Base-by-base conservation (phyloP, 1,140 invertebrate genomes). In the Diorhabda elongata region DNA sequence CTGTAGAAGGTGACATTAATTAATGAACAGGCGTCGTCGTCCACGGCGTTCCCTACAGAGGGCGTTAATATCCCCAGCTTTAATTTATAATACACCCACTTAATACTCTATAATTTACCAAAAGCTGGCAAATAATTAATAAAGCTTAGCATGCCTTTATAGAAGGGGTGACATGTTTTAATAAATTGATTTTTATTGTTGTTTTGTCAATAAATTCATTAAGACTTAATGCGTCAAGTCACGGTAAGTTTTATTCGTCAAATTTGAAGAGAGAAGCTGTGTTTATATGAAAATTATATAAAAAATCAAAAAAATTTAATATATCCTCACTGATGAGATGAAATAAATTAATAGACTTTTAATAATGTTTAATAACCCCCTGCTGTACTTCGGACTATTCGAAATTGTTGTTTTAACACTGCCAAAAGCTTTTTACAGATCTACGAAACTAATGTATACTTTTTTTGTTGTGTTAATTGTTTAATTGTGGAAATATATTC, bases 1-100 rank as follows among this genome's bases (percentile, higher is more conserved):
- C 52, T 68, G 64, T 62, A 65, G 70, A 69, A 70, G 71, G 71
- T 73, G 71, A 73, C 71, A 71, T 73, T 73, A 73, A 73, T 73
- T 73, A 73, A 73, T 73, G 71, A 68, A 64, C 64, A 71, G 63
- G 69, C 64, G 65, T 52, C 47, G 47, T 52, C 47, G 47, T 63
- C 67, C 58, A 58, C 58, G 58, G 67, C 61, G 45, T 62, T 70
- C 69, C 66, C 66, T 64, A 70, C 64, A 62, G 64, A 66, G 64
- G 65, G 64, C 65, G 60, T 56, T 67, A 63, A 70, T 66, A 58
- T 62, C 59, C 69, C 69, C 64, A 58, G 59, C 61, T 63, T 64
- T 71, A 67, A 68, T 71, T 67, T 67, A 67, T 67, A 67, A 67
- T 67, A 67, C 65, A 67, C 65, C 65, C 65, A 67, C 65, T 67